Conservation (phyloP, 2,797 vertebrate species). For the Gambusia yucatana region DNA sequence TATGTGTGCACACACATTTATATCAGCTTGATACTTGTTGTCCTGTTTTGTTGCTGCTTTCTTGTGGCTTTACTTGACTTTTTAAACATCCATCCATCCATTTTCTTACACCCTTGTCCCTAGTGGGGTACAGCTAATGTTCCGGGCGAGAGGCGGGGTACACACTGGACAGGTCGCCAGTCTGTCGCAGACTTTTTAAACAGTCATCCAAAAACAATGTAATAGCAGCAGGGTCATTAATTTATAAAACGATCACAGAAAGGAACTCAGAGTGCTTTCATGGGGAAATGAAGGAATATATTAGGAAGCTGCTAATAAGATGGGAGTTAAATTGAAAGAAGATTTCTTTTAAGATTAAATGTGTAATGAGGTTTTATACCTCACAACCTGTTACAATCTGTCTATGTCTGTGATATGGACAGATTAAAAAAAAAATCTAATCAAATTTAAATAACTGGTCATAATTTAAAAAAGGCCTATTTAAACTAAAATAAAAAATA, state of each 20-base stretch:
- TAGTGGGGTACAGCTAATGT: no score
- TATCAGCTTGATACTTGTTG: constrained; percentile 16
- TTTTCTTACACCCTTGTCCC: no score
- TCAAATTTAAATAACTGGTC: not conserved
- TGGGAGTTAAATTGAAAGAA: not conserved
- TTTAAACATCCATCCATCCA: constrained; percentile 21
- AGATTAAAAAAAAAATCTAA: constrained; percentile 19
- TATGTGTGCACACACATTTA: not conserved
- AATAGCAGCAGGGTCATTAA: constrained; percentile 19
- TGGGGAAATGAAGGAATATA: constrained; percentile 6
- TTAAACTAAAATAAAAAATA: not conserved
- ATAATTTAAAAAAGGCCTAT: not conserved
- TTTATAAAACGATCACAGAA: not conserved
- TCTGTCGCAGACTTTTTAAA: constrained; percentile 29
- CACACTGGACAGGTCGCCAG: no score
- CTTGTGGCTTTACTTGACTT: constrained; percentile 27
- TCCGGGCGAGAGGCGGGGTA: no score
- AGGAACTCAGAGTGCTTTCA: not conserved
- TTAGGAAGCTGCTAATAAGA: not conserved
- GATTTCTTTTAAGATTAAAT: constrained; percentile 17
- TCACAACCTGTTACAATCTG: no score
- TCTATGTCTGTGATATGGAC: not conserved
- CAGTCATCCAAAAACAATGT: constrained; percentile 41
- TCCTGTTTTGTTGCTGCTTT: constrained; percentile 27
- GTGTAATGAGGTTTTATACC: not conserved